Percentiles rank a stretch among this genome's conserved stretches.
Conservation (phyloP, 2,797 vertebrate genomes). For the Oryzias dopingdopingensis region DNA sequence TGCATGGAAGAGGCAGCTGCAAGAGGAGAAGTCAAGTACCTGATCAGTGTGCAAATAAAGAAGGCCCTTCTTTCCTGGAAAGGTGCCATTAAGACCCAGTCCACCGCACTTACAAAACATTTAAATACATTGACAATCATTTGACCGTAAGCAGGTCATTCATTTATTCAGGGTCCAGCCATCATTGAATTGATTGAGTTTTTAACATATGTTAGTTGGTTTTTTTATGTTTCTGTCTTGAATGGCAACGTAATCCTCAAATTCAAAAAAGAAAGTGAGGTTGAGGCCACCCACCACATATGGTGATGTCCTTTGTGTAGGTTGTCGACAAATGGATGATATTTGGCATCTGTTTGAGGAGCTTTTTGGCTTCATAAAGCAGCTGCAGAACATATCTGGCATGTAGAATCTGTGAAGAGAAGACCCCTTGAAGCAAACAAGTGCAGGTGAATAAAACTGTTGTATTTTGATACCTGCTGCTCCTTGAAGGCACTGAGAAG, state of each 20-base stretch:
- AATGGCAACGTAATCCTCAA: too few species aligned
- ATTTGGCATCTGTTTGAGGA: constrained; percentile 91
- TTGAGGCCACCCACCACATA: constrained; percentile 84
- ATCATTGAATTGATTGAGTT: neutral
- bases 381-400: constrained; percentile 89
- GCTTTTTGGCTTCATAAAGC: constrained; percentile 87
- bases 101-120: constrained; percentile 27
- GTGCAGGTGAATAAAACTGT: neutral
- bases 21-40: constrained; percentile 54
- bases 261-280: neutral
- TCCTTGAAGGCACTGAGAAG: constrained; percentile 89
- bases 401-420: constrained; percentile 83
- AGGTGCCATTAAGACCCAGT: constrained; percentile 31
- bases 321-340: constrained; percentile 85
- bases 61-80: constrained; percentile 32
- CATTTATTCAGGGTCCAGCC: constrained; percentile 6
- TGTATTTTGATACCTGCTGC: constrained; percentile 73
- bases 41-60: constrained; percentile 66
- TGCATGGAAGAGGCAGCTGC: constrained; percentile 33
- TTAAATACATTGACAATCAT: constrained; percentile 15
- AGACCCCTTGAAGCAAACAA: neutral
- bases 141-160: constrained; percentile 15
- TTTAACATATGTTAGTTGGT: neutral
- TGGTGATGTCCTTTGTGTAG: constrained; percentile 87
- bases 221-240: too few species aligned